Evolutionary conservation across 2,113 vertebrate genomes (phyloP).

Genomic region (Nycticorax nycticorax): DNA sequence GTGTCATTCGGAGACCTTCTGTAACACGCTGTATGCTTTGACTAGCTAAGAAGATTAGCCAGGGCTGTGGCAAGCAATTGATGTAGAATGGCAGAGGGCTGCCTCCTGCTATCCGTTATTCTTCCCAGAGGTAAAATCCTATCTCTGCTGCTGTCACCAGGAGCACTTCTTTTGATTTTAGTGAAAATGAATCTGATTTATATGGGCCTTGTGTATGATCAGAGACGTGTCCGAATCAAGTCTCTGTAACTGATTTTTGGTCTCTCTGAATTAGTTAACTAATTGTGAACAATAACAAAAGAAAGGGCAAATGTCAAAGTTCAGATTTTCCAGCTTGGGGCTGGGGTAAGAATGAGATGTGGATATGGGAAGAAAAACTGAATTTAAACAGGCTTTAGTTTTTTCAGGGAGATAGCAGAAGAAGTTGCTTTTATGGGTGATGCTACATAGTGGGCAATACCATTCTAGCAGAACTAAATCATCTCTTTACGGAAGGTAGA

Average conservation of each 20-base stretch:
- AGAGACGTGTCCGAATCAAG: neutral
- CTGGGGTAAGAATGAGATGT: neutral
- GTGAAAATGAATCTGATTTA: neutral
- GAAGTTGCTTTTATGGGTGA: neutral
- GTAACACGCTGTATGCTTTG: neutral
- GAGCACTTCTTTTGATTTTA: constrained; percentile 2
- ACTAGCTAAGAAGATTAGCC: neutral
- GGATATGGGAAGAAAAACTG: neutral
- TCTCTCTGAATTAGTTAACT: neutral
- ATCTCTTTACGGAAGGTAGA: neutral
- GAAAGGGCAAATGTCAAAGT: neutral
- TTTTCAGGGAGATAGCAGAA: neutral
- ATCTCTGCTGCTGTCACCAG: neutral
- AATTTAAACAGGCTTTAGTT: neutral
- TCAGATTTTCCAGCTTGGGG: neutral
- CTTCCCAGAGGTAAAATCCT: constrained; percentile 3
- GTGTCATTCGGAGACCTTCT: neutral
- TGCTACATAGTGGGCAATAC: neutral
- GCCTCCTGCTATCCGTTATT: neutral
- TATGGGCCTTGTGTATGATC: neutral
- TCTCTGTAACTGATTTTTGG: neutral
- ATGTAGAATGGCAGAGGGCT: neutral
- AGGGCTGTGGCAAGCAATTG: neutral
- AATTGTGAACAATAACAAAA: neutral
- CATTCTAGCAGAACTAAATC: neutral